Evolutionary conservation across 1,140 invertebrate species (phyloP), one percentile per base, ranked within the genome.

Genomic region (Batillaria attramentaria): DNA sequence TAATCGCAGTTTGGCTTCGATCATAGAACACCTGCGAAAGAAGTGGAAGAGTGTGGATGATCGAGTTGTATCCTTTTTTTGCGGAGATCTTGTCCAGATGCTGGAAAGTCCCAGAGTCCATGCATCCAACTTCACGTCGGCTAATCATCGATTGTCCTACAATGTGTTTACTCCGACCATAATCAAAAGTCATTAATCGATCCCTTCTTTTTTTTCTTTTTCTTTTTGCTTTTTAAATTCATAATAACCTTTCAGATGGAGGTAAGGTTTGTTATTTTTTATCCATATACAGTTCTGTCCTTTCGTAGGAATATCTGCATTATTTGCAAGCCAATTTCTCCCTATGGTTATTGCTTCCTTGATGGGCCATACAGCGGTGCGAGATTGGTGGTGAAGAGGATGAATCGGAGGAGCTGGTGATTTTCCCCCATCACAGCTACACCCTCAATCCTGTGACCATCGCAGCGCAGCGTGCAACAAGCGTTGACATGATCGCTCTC

Each of bases 1-100:
- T 68, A 95, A 97, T 83, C 94, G 95, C 79, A 93, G 94, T 31
- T 91, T 97, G 3, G 92, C 93, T 16, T 93, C 93, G 65, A 91
- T 97, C 31, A 92, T 98, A n/a, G 91, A 92, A 77, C 96, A 94
- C 88, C 93, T 98, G 70, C 93, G 95, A 84, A 93, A 93, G 81
- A 94, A 95, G 83, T 98, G 97, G 95, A 93, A 93, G 88, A 89
- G 90, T 70, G 89, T 85, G 84, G 91, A 92, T 84, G 89, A 91
- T 83, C 92, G 91, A 90, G 88, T 91, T 91, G 92, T 94, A 93
- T 93, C 91, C 91, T 93, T 92, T 75, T 35, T 69, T 69, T 69
- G n/a, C n/a, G n/a, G n/a, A n/a, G 13, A 54, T 54, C n/a, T 54
- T 13, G 50, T 16, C 50, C n/a, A 16, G 50, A n/a, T n/a, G n/a